phyloP scores from a whole-genome alignment of 2,888 invertebrate genomes.

The Drosophila testacea region DNA sequence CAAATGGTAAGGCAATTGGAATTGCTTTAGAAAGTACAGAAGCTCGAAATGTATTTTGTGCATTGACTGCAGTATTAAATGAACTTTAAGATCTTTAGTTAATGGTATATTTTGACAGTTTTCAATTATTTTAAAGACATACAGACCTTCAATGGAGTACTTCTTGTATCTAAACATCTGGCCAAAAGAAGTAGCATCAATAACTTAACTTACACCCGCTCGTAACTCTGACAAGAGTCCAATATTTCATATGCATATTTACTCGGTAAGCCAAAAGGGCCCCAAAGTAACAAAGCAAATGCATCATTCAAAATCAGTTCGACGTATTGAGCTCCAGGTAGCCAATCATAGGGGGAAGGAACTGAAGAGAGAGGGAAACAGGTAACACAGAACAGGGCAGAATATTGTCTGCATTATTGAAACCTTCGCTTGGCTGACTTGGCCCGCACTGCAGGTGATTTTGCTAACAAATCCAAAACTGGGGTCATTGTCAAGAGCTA shows the following conservation, averaged over 20 bases:
- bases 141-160: background rate
- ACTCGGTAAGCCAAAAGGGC: slow-evolving; percentile 43
- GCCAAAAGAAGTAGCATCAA: slow-evolving; percentile 40
- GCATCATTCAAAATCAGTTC: slow-evolving; percentile 70
- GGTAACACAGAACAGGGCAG: slow-evolving; percentile 5
- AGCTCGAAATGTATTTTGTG: background rate
- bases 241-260: slow-evolving; percentile 60
- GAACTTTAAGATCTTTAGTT: slow-evolving; percentile 5
- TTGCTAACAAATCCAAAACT: slow-evolving; percentile 62
- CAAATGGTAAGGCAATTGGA: slow-evolving; percentile 24
- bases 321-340: slow-evolving; percentile 72
- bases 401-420: slow-evolving; percentile 64
- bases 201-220: slow-evolving; percentile 44
- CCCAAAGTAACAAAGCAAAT: slow-evolving; percentile 56
- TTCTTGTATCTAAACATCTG: slow-evolving; percentile 2
- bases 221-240: slow-evolving; percentile 46
- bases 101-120: slow-evolving; percentile 46
- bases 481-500: slow-evolving; percentile 48
- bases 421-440: slow-evolving; percentile 44
- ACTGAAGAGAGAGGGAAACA: background rate
- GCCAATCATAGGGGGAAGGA: slow-evolving; percentile 13
- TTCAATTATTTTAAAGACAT: slow-evolving; percentile 33
- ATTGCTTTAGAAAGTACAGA: slow-evolving; percentile 25
- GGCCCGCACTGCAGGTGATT: slow-evolving; percentile 72
- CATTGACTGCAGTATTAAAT: slow-evolving; percentile 5